These are phyloP conservation scores for Ondatra zibethicus DNA, from an alignment of 2,113 vertebrate genomes.

Conservation along the genomic window DNA sequence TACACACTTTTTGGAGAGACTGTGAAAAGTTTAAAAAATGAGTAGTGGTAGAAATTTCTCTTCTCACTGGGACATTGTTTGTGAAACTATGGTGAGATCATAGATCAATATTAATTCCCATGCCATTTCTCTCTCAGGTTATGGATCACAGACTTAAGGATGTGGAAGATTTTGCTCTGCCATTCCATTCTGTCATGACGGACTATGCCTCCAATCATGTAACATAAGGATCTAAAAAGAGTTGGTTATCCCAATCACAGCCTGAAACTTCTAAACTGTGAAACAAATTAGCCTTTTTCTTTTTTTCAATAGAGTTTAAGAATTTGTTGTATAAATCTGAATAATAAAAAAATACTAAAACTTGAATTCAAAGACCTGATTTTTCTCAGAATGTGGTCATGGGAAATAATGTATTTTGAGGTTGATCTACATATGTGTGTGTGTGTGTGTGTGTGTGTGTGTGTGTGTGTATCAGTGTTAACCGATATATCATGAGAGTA, in stretches of 20 bases:
- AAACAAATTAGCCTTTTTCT: not conserved
- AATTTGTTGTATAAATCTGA: not conserved
- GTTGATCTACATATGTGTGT: too few relatives aligned
- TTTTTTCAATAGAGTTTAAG: not conserved
- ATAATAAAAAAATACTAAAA: not conserved
- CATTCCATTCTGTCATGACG: not conserved
- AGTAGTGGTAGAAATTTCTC: not conserved
- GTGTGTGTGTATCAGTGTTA: too few relatives aligned
- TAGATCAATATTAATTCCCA: not conserved
- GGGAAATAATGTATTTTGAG: not conserved
- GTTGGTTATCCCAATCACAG: rapidly evolving
- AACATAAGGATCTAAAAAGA: not conserved
- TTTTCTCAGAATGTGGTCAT: not conserved
- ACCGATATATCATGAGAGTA: not conserved
- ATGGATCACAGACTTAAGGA: not conserved
- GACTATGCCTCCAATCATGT: not conserved
- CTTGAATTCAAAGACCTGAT: not conserved
- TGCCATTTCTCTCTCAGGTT: rapidly evolving
- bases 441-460: too few relatives aligned
- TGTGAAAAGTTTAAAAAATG: not conserved
- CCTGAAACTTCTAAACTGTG: not conserved
- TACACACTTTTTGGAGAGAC: not conserved
- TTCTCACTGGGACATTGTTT: not conserved
- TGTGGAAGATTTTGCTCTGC: not conserved
- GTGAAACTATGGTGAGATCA: not conserved